Conservation (phyloP, 2,113 vertebrate genomes). For the Irena cyanogastra region DNA sequence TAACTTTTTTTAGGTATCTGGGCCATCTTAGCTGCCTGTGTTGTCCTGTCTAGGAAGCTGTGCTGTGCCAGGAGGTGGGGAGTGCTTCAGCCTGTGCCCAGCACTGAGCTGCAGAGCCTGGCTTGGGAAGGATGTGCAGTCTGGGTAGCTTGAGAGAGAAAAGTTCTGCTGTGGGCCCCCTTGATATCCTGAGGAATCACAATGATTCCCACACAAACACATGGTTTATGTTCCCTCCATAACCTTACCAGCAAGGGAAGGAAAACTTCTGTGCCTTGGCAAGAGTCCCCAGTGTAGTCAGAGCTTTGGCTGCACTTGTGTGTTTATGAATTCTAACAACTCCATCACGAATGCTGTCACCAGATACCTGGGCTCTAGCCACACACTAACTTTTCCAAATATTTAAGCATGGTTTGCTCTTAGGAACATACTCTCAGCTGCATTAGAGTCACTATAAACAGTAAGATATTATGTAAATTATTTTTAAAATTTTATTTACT, state of each 20-base stretch:
- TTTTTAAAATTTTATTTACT: neutral
- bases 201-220: neutral
- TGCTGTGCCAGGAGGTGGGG: neutral
- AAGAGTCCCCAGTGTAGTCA: neutral
- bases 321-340: conserved; percentile 40
- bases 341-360: neutral
- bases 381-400: conserved; percentile 33
- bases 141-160: neutral
- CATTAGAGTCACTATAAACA: neutral
- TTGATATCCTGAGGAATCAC: neutral
- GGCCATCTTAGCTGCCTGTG: neutral
- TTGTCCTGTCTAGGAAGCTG: neutral
- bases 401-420: neutral
- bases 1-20: neutral
- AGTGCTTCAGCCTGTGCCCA: neutral
- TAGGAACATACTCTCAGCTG: neutral
- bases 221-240: neutral
- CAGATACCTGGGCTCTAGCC: conserved; percentile 45
- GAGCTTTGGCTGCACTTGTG: conserved; percentile 9
- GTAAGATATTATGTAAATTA: neutral
- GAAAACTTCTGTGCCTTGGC: conserved; percentile 33
- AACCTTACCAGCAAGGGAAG: conserved; percentile 44
- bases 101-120: neutral
- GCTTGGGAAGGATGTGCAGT: neutral
- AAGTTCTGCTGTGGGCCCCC: neutral